Conservation (phyloP, 2,113 vertebrate species). For the Xiphophorus hellerii region DNA sequence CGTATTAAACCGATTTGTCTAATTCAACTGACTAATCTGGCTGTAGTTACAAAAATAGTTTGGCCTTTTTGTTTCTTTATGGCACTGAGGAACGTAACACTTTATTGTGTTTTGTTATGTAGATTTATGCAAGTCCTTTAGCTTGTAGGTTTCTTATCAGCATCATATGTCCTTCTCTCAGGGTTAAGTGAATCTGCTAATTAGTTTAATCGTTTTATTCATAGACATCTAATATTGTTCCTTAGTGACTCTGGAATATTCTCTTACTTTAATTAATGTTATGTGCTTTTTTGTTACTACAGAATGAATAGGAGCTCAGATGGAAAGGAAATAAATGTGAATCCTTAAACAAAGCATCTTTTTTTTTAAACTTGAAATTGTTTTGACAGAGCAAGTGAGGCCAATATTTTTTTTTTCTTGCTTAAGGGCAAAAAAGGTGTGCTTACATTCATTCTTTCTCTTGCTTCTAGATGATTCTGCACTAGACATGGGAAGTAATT, state of each 20-base stretch:
- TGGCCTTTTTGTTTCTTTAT: constrained; percentile 21
- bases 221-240: background rate
- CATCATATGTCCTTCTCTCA: background rate
- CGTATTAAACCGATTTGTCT: constrained; percentile 14
- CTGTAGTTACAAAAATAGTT: constrained; percentile 33
- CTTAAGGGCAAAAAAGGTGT: background rate
- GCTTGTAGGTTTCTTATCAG: background rate
- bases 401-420: background rate
- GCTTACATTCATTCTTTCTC: no score
- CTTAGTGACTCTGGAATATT: constrained; percentile 22
- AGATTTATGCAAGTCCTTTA: background rate
- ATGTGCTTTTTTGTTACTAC: background rate
- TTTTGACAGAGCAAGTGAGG: background rate
- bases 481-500: background rate
- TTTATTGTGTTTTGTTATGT: background rate
- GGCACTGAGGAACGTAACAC: constrained; percentile 2
- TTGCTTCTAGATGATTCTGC: no score
- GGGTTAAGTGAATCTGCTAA: background rate
- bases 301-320: background rate
- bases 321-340: constrained; percentile 11
- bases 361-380: background rate
- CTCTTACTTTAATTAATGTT: constrained; percentile 21
- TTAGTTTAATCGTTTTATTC: background rate
- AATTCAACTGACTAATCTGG: constrained; percentile 25
- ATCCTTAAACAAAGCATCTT: background rate